Evolutionary conservation across 2,888 invertebrate species (phyloP).

Genomic region (Antheraea assamensis): DNA sequence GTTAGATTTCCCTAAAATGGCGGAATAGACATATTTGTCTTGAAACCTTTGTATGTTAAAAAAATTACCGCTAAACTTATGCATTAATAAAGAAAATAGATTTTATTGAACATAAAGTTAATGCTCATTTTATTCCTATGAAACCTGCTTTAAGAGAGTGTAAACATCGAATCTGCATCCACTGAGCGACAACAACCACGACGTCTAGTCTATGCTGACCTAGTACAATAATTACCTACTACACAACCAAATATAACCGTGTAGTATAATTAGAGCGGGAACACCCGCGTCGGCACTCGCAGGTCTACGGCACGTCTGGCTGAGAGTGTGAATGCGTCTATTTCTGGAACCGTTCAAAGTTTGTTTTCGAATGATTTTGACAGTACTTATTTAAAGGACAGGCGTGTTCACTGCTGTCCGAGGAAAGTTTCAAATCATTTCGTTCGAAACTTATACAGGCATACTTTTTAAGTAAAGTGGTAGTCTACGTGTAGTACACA

Average conservation of each 20-base stretch:
- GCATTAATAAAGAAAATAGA: too few relatives aligned
- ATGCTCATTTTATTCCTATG: background rate
- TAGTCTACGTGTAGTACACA: background rate
- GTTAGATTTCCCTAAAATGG: too few relatives aligned
- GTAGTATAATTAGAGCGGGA: constrained; percentile 58
- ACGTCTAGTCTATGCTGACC: constrained; percentile 44
- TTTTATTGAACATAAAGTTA: too few relatives aligned
- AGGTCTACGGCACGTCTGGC: constrained; percentile 27
- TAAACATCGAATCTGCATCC: background rate
- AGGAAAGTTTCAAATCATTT: background rate
- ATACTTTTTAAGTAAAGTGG: background rate
- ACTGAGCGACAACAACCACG: background rate
- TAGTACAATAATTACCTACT: constrained; percentile 42
- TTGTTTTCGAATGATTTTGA: constrained; percentile 33
- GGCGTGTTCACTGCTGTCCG: background rate
- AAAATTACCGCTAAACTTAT: too few relatives aligned
- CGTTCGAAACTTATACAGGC: background rate
- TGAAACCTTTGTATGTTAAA: too few relatives aligned
- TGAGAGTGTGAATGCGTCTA: constrained; percentile 33
- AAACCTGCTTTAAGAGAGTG: background rate
- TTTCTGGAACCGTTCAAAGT: constrained; percentile 18
- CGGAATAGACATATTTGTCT: too few relatives aligned
- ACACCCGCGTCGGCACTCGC: constrained; percentile 54
- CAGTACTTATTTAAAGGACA: constrained; percentile 7
- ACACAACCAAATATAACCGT: constrained; percentile 43